Evolutionary conservation across 2,113 vertebrate species (phyloP), one percentile per base, ranked within the genome.

Genomic region (Nyctereutes procyonoides): DNA sequence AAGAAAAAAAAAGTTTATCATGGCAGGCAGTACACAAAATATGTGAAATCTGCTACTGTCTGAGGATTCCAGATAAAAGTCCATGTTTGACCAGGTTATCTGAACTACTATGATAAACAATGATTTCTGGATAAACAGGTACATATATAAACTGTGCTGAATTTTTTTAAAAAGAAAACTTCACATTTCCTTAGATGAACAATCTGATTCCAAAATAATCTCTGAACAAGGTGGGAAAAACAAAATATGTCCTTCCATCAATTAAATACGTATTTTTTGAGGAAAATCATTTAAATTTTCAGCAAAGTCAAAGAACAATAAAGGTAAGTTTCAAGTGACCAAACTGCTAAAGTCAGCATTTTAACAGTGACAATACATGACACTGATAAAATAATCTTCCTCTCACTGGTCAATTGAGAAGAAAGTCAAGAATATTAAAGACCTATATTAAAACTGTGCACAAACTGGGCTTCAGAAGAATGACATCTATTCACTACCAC

Each of bases 151-250:
- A 88, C 32, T 13, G 69, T 28, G 43, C 5, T 38, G 71, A 84
- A 26, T 48, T 62, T 60, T 60, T 38, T 65, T 7, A 88, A n/a
- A 62, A 60, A 24, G 43, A 58, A 76, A 17, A 92, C 26, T 22
- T 94, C 56, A 91, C 22, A 81, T 80, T 82, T 92, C 51, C 87
- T 91, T 85, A 96, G 22, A 76, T 38, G 14, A 97, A 93, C n/a
- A 80, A 77, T 60, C 15, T 60, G 7, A 85, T 24, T 94, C 32
- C 53, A 96, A 88, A 90, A 86, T 88, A 90, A 83, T 79, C 88
- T 93, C 60, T 88, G 92, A 76, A 43, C 84, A 85, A 69, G 3
- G 28, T 58, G 4, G 53, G 17, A 30, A 83, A 80, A 71, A 43
- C 8, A 69, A 96, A 92, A 90, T 16, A 62, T 30, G 83, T n/a